A percentile compares a stretch with the other conserved stretches of the same genome.
Conservation (phyloP, 2,888 invertebrate genomes). For the Dysmachus trigonus region DNA sequence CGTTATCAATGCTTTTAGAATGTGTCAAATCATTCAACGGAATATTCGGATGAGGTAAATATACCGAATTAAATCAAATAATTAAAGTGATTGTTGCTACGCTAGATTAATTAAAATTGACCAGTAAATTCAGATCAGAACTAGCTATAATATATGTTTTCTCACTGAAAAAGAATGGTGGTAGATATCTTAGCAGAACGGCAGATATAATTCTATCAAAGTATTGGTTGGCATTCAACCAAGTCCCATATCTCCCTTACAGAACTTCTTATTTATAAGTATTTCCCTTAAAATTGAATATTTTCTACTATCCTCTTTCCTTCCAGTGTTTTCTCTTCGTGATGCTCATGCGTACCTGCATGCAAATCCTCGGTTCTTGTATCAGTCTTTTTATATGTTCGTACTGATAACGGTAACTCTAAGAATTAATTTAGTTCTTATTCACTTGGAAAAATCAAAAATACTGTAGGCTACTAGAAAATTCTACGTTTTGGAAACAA, state of each 20-base stretch:
- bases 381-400: not conserved
- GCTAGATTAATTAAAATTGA: not conserved
- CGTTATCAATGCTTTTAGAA: not conserved
- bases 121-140: not conserved
- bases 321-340: not conserved
- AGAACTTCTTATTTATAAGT: not conserved
- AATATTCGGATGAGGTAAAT: not conserved
- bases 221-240: not conserved
- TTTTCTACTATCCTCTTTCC: not conserved
- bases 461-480: not conserved
- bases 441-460: not conserved
- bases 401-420: not conserved
- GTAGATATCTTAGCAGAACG: not conserved
- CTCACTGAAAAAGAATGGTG: not conserved
- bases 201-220: not conserved
- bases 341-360: constrained; percentile 48
- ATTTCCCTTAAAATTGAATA: not conserved
- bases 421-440: not conserved
- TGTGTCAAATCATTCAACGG: not conserved
- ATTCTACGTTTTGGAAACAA: not conserved
- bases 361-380: constrained; percentile 16
- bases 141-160: not conserved
- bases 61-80: not conserved
- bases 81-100: not conserved
- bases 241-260: not conserved